Percentiles rank a stretch among this genome's conserved stretches.
These are phyloP conservation scores for Guaruba guarouba DNA, from an alignment of 2,113 vertebrate genomes.

Conservation along the genomic window DNA sequence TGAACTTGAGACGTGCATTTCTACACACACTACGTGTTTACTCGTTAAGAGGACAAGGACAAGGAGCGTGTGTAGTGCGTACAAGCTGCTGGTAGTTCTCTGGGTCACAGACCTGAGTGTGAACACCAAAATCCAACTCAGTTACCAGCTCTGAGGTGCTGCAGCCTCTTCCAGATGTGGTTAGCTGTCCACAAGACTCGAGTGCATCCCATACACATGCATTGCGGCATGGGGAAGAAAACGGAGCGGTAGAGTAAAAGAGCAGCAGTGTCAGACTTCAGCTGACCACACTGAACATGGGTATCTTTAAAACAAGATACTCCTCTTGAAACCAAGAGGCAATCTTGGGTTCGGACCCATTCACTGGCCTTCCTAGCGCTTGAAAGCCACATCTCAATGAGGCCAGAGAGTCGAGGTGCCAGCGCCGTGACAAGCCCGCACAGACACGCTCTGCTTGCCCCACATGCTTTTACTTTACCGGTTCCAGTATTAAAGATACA, in stretches of 20 bases:
- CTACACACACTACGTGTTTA: not conserved
- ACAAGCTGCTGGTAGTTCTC: not conserved
- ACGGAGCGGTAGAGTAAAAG: accelerated
- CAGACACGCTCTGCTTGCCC: not conserved
- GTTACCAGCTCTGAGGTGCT: not conserved
- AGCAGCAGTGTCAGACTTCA: not conserved
- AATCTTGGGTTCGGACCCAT: not conserved
- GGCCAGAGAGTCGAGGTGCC: not conserved
- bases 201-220: not conserved
- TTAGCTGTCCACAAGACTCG: not conserved
- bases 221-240: not conserved
- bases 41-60: not conserved
- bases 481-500: not conserved
- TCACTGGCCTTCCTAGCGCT: accelerated
- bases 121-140: not conserved
- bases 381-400: not conserved
- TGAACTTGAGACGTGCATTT: not conserved
- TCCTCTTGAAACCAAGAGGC: not conserved
- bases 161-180: not conserved
- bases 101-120: not conserved
- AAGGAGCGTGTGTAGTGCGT: not conserved
- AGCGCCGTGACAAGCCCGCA: not conserved
- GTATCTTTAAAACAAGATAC: not conserved
- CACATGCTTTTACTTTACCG: not conserved
- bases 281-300: not conserved